Conservation (phyloP, 2,888 invertebrate genomes). For the Sycophila texana region DNA sequence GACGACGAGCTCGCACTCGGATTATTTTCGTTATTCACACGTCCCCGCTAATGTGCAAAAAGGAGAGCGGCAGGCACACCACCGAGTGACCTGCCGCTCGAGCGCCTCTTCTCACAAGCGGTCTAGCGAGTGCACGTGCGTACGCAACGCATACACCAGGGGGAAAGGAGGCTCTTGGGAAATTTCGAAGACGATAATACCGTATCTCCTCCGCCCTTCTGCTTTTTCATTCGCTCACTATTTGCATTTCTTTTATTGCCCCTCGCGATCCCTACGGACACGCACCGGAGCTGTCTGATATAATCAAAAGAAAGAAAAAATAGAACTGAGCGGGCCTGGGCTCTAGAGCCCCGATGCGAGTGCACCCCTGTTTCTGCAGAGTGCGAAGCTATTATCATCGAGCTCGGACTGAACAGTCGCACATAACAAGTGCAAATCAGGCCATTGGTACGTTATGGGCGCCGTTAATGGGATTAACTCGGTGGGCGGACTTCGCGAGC, state of each 20-base stretch:
- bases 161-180: conserved; percentile 42
- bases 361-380: too few relatives aligned
- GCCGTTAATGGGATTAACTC: background rate
- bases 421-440: background rate
- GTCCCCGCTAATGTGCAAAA: conserved; percentile 49
- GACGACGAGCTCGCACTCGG: conserved; percentile 13
- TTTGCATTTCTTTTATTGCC: conserved; percentile 27
- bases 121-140: conserved; percentile 18
- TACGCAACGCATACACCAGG: background rate
- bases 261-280: background rate
- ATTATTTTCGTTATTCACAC: conserved; percentile 56
- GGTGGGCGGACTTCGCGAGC: too few relatives aligned
- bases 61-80: conserved; percentile 50
- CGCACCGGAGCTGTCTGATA: background rate
- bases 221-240: background rate
- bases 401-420: background rate
- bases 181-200: conserved; percentile 46
- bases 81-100: conserved; percentile 16
- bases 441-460: background rate
- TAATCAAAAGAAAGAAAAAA: too few relatives aligned
- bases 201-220: background rate
- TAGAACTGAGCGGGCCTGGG: too few relatives aligned
- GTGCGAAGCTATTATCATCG: too few relatives aligned
- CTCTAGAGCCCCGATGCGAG: too few relatives aligned
- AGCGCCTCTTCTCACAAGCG: conserved; percentile 31